Evolutionary conservation across 2,797 vertebrate species (phyloP).

Genomic region (Potorous gilbertii): DNA sequence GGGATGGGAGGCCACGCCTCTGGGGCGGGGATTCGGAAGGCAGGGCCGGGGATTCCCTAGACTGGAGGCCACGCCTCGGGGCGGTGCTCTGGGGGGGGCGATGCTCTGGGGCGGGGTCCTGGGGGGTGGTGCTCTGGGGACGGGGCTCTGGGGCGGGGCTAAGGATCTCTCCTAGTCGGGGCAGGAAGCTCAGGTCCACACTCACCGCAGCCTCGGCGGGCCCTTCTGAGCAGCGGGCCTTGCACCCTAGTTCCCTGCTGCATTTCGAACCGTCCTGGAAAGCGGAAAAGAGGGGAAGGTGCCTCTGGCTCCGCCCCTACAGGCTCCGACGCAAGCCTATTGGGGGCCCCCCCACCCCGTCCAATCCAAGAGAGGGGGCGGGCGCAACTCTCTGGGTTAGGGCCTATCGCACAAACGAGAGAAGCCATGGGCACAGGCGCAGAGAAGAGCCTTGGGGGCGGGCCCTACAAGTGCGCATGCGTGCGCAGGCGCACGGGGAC

Average conservation of each 20-base stretch:
- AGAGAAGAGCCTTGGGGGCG: neutral
- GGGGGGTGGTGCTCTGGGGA: no score
- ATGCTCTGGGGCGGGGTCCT: no score
- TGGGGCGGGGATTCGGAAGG: neutral
- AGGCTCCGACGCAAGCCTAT: neutral
- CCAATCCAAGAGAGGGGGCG: neutral
- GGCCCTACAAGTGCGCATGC: no score
- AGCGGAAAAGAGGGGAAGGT: no score
- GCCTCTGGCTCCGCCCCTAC: neutral
- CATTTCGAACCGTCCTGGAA: neutral
- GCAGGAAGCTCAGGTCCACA: neutral
- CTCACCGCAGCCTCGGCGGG: neutral
- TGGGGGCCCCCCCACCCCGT: neutral
- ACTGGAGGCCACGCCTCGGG: neutral
- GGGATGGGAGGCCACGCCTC: neutral
- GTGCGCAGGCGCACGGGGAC: no score
- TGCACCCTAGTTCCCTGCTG: neutral
- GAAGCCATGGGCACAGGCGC: neutral
- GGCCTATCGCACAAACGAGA: constrained; percentile 12
- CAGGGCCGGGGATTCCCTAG: no score
- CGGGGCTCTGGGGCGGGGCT: no score
- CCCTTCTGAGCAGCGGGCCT: neutral
- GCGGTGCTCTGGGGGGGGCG: no score
- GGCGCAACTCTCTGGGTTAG: constrained; percentile 40
- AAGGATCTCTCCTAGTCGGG: neutral